Conservation (phyloP, 2,888 invertebrate genomes). For the Eupithecia centaureata region DNA sequence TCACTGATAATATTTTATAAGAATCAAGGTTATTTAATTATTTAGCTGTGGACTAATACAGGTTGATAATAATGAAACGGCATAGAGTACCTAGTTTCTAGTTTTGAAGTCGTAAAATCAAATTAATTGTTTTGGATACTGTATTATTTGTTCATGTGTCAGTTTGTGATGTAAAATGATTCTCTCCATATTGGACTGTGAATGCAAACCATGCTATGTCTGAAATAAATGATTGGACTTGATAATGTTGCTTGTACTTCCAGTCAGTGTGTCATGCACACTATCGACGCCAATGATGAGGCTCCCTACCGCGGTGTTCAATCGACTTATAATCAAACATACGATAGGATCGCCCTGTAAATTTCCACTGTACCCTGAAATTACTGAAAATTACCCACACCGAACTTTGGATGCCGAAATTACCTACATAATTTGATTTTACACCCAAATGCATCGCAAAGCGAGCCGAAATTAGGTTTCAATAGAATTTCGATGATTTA, state of each 20-base stretch:
- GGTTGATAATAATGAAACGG: too few species aligned
- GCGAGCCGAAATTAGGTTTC: conserved; percentile 35
- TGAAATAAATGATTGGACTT: neutral
- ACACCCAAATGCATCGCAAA: conserved; percentile 33
- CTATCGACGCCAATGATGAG: conserved; percentile 65
- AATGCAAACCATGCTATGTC: too few species aligned
- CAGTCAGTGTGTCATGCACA: conserved; percentile 46
- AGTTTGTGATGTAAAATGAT: too few species aligned
- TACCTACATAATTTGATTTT: conserved; percentile 34
- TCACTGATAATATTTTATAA: too few species aligned
- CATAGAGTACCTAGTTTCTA: too few species aligned
- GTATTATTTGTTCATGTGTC: too few species aligned
- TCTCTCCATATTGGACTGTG: too few species aligned
- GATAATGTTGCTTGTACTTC: neutral
- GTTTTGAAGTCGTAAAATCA: too few species aligned
- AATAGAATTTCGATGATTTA: conserved; percentile 34
- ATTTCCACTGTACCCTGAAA: conserved; percentile 36
- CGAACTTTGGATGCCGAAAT: conserved; percentile 31
- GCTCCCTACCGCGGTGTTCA: conserved; percentile 60
- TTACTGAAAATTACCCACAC: conserved; percentile 36
- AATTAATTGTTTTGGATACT: too few species aligned
- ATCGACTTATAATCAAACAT: conserved; percentile 73
- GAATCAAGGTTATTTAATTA: too few species aligned
- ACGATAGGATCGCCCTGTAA: conserved; percentile 60
- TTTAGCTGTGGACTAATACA: too few species aligned